phyloP scores from a whole-genome alignment of 2,113 vertebrate genomes.

The Atlantisia rogersi region DNA sequence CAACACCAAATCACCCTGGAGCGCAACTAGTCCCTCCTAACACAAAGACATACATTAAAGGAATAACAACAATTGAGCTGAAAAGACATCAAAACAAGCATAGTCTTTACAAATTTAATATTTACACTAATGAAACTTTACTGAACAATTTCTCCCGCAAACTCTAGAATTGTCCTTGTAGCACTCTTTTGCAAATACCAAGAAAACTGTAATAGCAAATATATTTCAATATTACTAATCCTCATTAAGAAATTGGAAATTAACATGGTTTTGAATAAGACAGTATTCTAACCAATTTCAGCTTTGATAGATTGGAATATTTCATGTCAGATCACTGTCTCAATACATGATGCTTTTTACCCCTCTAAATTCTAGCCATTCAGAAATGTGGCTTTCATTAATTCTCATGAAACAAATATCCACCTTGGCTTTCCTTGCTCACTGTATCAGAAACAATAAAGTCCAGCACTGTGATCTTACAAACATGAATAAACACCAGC shows the following conservation, averaged over 20 bases:
- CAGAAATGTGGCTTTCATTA: not conserved
- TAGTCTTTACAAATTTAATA: not conserved
- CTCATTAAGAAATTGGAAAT: not conserved
- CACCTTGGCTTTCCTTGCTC: not conserved
- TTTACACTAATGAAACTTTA: not conserved
- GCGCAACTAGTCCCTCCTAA: not conserved
- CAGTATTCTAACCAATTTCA: not conserved
- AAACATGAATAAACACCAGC: not conserved
- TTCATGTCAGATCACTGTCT: not conserved
- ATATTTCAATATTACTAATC: not conserved
- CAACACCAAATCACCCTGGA: not conserved
- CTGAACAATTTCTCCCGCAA: not conserved
- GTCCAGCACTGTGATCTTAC: not conserved
- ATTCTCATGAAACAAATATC: not conserved
- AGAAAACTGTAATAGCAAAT: not conserved
- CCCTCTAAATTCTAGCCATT: not conserved
- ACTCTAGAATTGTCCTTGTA: not conserved
- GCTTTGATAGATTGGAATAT: not conserved
- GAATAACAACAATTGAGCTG: not conserved
- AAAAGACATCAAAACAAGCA: not conserved
- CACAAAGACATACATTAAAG: not conserved
- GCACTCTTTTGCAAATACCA: not conserved
- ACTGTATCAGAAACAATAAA: slow-evolving; percentile 54
- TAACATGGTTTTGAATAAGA: not conserved
- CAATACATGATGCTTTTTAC: not conserved